These are phyloP conservation scores for Pomacea maculata DNA, from an alignment of 1,140 invertebrate genomes.

Conservation along the genomic window DNA sequence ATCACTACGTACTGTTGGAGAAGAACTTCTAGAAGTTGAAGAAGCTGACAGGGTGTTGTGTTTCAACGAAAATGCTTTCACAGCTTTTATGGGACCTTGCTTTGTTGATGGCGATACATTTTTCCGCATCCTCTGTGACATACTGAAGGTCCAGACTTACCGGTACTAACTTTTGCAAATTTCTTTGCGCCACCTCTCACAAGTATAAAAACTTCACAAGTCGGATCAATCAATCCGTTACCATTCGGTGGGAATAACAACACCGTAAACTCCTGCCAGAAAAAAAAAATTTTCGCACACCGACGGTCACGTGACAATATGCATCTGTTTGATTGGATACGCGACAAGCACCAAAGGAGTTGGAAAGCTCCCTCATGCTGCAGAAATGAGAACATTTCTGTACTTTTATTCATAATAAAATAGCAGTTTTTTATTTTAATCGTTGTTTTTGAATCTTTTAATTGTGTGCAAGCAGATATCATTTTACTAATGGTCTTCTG, in stretches of 20 bases:
- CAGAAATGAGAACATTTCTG: neutral
- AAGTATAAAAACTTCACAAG: neutral
- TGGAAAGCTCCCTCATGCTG: constrained; percentile 11
- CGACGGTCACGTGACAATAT: constrained; percentile 18
- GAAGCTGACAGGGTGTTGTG: constrained; percentile 26
- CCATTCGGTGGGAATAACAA: neutral
- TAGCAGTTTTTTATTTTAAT: neutral
- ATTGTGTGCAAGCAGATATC: neutral
- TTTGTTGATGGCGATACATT: constrained; percentile 49
- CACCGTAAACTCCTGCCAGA: neutral
- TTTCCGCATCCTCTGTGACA: constrained; percentile 42
- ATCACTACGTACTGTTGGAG: constrained; percentile 33
- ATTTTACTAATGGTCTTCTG: neutral
- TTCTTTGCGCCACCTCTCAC: neutral
- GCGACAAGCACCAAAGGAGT: neutral
- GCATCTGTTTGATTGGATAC: constrained; percentile 18
- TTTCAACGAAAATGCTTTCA: constrained; percentile 46
- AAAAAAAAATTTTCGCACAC: constrained; percentile 27
- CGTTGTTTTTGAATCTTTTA: neutral
- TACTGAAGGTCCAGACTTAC: neutral
- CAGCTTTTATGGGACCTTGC: constrained; percentile 52
- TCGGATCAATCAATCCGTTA: neutral
- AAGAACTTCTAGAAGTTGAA: constrained; percentile 35
- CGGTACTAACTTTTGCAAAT: constrained; percentile 20
- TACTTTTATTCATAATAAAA: neutral